phyloP scores from a whole-genome alignment of 2,888 invertebrate species.

The Zaprionus obscuricornis region DNA sequence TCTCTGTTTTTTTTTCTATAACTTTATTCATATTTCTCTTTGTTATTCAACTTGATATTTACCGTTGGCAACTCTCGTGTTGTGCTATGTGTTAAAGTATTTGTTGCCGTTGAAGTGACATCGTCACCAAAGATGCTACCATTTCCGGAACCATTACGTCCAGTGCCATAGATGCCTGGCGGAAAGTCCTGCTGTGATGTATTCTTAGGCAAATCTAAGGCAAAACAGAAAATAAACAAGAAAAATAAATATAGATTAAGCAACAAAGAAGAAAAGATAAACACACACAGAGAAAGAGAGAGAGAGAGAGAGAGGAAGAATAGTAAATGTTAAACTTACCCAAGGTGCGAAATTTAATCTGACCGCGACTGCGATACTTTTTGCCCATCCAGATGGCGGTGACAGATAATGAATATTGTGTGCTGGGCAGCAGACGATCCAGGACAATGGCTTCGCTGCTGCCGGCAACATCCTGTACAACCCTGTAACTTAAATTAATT shows the following conservation, averaged over 20 bases:
- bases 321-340: slow-evolving; percentile 84
- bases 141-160: slow-evolving; percentile 50
- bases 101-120: slow-evolving; percentile 81
- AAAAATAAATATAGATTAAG: too few relatives aligned
- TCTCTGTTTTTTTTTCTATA: too few relatives aligned
- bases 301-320: neutral
- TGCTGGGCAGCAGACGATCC: slow-evolving; percentile 92
- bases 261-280: too few relatives aligned
- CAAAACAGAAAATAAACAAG: neutral
- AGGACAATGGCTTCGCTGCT: slow-evolving; percentile 94
- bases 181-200: slow-evolving; percentile 89
- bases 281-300: too few relatives aligned
- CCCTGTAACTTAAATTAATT: slow-evolving; percentile 94
- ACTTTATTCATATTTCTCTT: too few relatives aligned
- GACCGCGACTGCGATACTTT: slow-evolving; percentile 90
- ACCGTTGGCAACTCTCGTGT: slow-evolving; percentile 83
- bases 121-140: slow-evolving; percentile 73
- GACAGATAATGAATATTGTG: slow-evolving; percentile 94
- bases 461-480: slow-evolving; percentile 94
- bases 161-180: slow-evolving; percentile 46
- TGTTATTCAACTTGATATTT: too few relatives aligned
- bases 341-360: slow-evolving; percentile 95
- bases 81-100: slow-evolving; percentile 80
- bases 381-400: slow-evolving; percentile 93
- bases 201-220: slow-evolving; percentile 89